These are phyloP conservation scores for Aphelenchoides bicaudatus DNA, from an alignment of 2,888 invertebrate genomes.

Conservation along the genomic window DNA sequence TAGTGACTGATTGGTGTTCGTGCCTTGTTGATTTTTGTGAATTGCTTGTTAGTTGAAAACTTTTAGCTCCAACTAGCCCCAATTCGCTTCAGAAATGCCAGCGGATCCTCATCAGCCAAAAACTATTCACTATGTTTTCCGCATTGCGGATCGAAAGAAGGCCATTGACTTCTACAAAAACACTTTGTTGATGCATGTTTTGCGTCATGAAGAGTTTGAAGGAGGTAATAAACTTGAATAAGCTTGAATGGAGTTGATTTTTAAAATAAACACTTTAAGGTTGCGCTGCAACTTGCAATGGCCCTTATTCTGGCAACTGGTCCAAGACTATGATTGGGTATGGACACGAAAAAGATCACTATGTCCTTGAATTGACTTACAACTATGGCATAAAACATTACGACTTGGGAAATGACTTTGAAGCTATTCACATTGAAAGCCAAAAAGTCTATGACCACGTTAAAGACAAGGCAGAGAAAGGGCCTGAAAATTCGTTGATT, in stretches of 20 bases:
- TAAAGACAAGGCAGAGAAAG: constrained; percentile 24
- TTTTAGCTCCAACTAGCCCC: no score
- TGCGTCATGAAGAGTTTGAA: constrained; percentile 89
- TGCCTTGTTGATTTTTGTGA: no score
- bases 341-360: constrained; percentile 87
- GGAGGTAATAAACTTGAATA: no score
- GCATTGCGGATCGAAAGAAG: constrained; percentile 81
- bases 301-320: constrained; percentile 97
- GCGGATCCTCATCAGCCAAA: no score
- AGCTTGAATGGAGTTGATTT: no score
- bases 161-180: constrained; percentile 83
- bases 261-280: no score
- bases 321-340: constrained; percentile 99
- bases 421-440: constrained; percentile 78
- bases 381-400: constrained; percentile 89
- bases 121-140: constrained; percentile 93
- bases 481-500: constrained; percentile 61
- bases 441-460: constrained; percentile 66
- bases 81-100: no score
- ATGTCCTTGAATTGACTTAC: constrained; percentile 92
- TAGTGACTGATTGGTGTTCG: no score
- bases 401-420: constrained; percentile 83
- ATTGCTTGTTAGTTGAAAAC: no score
- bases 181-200: constrained; percentile 76
- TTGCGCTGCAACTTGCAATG: constrained; percentile 94